Percentiles rank a stretch among this genome's conserved stretches.
Evolutionary conservation across 2,888 invertebrate genomes (phyloP).

Genomic region (Allacma fusca): DNA sequence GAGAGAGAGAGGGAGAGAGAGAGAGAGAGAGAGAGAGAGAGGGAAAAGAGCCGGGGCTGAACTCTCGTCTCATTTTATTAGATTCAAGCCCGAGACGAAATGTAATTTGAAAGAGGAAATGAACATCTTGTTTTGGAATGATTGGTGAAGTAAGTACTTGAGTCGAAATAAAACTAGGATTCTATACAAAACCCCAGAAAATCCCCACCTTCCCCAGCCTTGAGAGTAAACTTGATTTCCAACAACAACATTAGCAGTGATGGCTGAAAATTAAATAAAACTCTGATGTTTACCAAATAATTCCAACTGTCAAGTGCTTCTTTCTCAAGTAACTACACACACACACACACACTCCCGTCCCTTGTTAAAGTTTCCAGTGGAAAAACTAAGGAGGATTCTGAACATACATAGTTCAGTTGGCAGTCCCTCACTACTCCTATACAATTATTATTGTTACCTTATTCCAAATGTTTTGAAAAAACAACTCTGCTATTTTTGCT

Average conservation of each 20-base stretch:
- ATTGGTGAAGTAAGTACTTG: not conserved
- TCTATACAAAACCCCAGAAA: not conserved
- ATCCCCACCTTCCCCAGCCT: not conserved
- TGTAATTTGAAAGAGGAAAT: slow-evolving; percentile 10
- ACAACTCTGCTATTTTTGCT: too few relatives aligned
- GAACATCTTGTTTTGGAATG: slow-evolving; percentile 4
- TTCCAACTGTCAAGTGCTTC: not conserved
- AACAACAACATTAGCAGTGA: not conserved
- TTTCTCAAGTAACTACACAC: not conserved
- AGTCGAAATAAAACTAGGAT: not conserved
- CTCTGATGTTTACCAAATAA: slow-evolving; percentile 1
- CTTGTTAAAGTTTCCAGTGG: too few relatives aligned
- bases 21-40: too few relatives aligned
- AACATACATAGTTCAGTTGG: too few relatives aligned
- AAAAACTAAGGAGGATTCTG: too few relatives aligned
- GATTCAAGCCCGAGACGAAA: not conserved
- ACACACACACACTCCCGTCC: too few relatives aligned
- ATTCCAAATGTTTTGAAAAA: too few relatives aligned
- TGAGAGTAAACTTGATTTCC: slow-evolving; percentile 8
- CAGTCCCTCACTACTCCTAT: too few relatives aligned
- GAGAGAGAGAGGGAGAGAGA: too few relatives aligned
- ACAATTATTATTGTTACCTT: too few relatives aligned
- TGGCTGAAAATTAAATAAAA: slow-evolving; percentile 3
- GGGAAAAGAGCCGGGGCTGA: too few relatives aligned
- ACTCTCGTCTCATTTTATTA: too few relatives aligned